Evolutionary conservation across 2,888 invertebrate species (phyloP), one percentile per base, ranked within the genome.

Genomic region (Hirtodrosophila alboralis): DNA sequence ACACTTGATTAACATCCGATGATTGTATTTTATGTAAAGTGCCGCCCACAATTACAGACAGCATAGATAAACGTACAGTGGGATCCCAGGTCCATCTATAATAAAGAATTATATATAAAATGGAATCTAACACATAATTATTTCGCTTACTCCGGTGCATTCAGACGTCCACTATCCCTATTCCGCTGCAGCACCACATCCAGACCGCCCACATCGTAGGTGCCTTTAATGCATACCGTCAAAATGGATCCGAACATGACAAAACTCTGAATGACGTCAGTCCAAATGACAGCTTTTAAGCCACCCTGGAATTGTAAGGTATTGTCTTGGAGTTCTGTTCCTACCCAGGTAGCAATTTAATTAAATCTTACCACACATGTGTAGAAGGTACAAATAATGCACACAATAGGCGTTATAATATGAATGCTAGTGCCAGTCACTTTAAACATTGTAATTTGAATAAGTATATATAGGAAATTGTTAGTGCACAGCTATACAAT

Each of bases 321-420:
- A 12, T 18, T 34, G 7, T 18, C 1, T 33, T 28, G 33, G 5
- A n/a, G 10, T 9, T 7, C 12, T n/a, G 18, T 7, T 10, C 3
- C 4, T n/a, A 16, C 7, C 8, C 16, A 21, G 27, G 4, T 3
- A 23, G 36, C 30, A 26, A 58, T 47, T 54, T 43, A 61, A 79
- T 86, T 64, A 48, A 61, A 38, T 30, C 86, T 96, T 95, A 92
- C 96, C 96, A 72, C 96, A 60, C 96, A 95, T 0, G 97, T 98
- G 90, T 98, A 98, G 91, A 97, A 96, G 72, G 96, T 97, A 91
- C 95, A 75, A 93, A 90, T 88, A 28, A 95, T 90, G 89, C 96
- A 96, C 1, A 96, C 95, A 31, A 95, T 93, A 2, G 96, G 94
- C 1, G 96, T 96, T 12, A 96, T 94, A 28, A 95, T 91, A 89